Evolutionary conservation across 1,140 invertebrate genomes (phyloP).

Genomic region (Melipona quadrifasciata): DNA sequence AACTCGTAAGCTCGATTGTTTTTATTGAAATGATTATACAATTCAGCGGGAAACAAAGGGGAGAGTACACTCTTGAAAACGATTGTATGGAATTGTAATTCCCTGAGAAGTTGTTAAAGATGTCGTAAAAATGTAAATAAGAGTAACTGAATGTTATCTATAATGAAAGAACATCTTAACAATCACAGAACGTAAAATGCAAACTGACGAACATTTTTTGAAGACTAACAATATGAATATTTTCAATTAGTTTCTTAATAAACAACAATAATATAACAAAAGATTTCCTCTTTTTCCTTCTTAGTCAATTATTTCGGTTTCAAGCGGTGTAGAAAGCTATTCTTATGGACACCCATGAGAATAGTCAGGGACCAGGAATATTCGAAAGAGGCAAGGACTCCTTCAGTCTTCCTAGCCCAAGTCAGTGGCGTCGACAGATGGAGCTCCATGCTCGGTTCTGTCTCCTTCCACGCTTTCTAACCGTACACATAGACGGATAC

Average conservation of each 20-base stretch:
- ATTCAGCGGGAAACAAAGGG: not conserved
- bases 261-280: not conserved
- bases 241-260: not conserved
- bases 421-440: constrained; percentile 7
- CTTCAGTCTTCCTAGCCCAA: not conserved
- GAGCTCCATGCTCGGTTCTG: constrained; percentile 2
- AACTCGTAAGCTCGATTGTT: not conserved
- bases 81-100: not conserved
- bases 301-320: not conserved
- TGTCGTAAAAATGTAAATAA: constrained; percentile 10
- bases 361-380: not conserved
- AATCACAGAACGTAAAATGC: not conserved
- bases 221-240: not conserved
- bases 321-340: no score
- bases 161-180: not conserved
- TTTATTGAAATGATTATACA: not conserved
- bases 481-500: not conserved
- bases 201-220: not conserved
- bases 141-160: not conserved
- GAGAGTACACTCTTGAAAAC: not conserved
- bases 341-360: not conserved
- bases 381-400: not conserved
- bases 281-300: not conserved
- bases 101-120: constrained; percentile 1
- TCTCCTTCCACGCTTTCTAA: not conserved